Evolutionary conservation across 1,140 invertebrate species (phyloP), one percentile per base, ranked within the genome.

Genomic region (Glossosoma conforme): DNA sequence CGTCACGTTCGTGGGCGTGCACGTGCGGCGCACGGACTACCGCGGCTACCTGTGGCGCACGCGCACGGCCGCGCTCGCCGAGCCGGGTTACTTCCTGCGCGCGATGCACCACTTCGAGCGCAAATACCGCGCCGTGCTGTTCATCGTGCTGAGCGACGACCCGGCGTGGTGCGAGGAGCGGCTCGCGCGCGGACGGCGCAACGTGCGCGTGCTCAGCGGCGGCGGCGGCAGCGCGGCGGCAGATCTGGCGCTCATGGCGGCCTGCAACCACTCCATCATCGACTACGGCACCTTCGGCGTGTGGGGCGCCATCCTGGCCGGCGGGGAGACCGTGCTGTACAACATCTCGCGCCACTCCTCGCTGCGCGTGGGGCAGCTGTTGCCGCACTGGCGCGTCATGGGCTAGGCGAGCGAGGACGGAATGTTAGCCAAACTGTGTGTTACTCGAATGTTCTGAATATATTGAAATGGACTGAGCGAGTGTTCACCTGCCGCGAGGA

Each of bases 221-320:
- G 56, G 65, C 11, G 65, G 72, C 37, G 72, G 63, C 52, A 68
- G 69, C 18, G 74, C 78, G 1, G 78, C 76, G 11, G 64, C 77
- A 56, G 84, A 86, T 66, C 61, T 86, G 44, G 83, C 83, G 11
- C 72, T 84, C 15, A 67, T 86, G 57, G 70, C 78, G 5, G 66
- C 72, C 3, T 84, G 82, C 62, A 81, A 85, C 66, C 83, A 86
- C 58, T 77, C 78, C 52, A 80, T 86, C 41, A 82, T 84, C 56
- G 80, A 83, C 61, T 81, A 83, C 28, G 84, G 84, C 9, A 84
- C 82, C 9, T 86, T 81, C 56, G 83, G 83, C 5, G 80, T 81
- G 49, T 85, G 83, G 74, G 81, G 77, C 2, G 82, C 81, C 2
- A 79, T 84, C 59, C 63, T 85, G 30, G 75, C 79, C 38, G 77